Percentiles rank a stretch among this genome's conserved stretches.
Evolutionary conservation across 2,797 vertebrate species (phyloP).

Genomic region (Hippocampus kuda): DNA sequence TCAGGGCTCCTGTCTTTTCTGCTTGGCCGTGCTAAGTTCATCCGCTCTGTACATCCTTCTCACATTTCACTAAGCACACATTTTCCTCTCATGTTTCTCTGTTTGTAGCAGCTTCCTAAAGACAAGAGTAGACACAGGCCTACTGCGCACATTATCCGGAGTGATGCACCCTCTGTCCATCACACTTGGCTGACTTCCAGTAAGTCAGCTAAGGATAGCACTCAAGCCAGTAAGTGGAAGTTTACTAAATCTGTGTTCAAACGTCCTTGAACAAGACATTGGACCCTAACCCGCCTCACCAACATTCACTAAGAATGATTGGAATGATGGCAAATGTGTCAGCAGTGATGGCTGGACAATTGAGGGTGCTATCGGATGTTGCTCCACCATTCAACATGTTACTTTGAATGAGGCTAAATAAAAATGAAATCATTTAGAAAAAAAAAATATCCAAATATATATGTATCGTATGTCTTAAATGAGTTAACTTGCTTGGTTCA

Average conservation of each 20-base stretch:
- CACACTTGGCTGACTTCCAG: slow-evolving; percentile 4
- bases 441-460: not conserved
- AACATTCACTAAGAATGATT: not conserved
- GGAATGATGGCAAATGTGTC: not conserved
- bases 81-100: slow-evolving; percentile 16
- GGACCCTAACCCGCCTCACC: not conserved
- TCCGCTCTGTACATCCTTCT: slow-evolving; percentile 16
- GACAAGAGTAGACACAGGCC: slow-evolving; percentile 20
- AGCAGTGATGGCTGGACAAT: not conserved
- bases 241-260: not conserved
- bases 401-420: not conserved
- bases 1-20: slow-evolving; percentile 2
- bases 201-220: slow-evolving; percentile 25
- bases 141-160: not conserved
- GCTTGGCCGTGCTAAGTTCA: not conserved
- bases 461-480: not conserved
- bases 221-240: slow-evolving; percentile 2
- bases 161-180: slow-evolving; percentile 2
- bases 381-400: not conserved
- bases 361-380: not conserved
- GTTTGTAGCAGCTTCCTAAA: slow-evolving; percentile 22
- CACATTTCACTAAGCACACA: slow-evolving; percentile 23
- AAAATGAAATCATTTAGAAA: not conserved
- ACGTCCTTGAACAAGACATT: not conserved
- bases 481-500: too few species aligned